phyloP scores from a whole-genome alignment of 1,140 invertebrate species.

The Diuraphis noxia region DNA sequence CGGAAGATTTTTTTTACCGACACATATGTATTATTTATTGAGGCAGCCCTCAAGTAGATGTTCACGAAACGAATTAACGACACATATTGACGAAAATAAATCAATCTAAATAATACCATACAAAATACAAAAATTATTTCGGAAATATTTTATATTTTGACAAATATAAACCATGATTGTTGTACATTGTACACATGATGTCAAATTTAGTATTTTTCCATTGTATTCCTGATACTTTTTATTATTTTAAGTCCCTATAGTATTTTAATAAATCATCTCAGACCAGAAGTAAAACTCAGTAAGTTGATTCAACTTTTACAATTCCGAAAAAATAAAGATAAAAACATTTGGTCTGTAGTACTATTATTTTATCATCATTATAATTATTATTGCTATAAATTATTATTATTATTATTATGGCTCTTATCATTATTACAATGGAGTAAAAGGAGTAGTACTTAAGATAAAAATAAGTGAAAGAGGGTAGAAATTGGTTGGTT shows the following conservation, averaged over 20 bases:
- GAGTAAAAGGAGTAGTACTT: not conserved
- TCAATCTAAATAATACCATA: not conserved
- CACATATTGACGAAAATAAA: conserved; percentile 43
- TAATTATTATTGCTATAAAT: conserved; percentile 21
- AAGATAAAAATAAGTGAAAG: conserved; percentile 20
- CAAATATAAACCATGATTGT: conserved; percentile 32
- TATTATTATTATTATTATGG: conserved; percentile 45
- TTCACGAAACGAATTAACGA: conserved; percentile 32
- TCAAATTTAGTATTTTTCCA: not conserved
- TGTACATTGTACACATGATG: conserved; percentile 13
- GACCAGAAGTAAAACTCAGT: conserved; percentile 6
- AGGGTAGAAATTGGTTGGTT: conserved; percentile 26
- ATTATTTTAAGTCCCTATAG: not conserved
- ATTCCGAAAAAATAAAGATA: not conserved
- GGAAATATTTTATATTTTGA: conserved; percentile 36
- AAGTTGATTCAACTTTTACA: not conserved
- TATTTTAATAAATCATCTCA: conserved; percentile 21
- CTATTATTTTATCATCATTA: conserved; percentile 18
- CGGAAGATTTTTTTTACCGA: conserved; percentile 1
- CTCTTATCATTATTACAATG: not conserved
- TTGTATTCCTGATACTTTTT: not conserved
- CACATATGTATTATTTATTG: conserved; percentile 40
- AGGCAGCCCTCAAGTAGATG: not conserved
- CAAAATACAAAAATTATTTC: not conserved
- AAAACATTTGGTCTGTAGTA: not conserved